Percentiles rank a stretch among this genome's conserved stretches.
phyloP scores from a whole-genome alignment of 2,113 vertebrate species.

The Salvator merianae region DNA sequence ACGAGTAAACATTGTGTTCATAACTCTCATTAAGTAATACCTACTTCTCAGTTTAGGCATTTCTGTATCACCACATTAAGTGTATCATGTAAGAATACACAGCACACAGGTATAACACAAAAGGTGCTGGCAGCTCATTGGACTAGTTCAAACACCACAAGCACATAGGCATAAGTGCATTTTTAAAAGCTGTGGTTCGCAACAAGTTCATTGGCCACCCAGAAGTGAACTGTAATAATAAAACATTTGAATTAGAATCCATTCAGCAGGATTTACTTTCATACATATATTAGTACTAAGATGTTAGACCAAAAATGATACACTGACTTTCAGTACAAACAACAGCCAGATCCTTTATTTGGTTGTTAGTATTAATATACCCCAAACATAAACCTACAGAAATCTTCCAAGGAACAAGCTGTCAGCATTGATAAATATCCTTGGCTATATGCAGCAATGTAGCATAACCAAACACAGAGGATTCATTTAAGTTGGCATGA shows the following conservation, averaged over 20 bases:
- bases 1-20: not conserved
- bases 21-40: too few relatives aligned
- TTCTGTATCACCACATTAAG: not conserved
- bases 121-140: not conserved
- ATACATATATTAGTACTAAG: not conserved
- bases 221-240: not conserved
- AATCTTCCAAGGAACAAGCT: constrained; percentile 40
- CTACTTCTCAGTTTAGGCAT: not conserved
- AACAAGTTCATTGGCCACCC: not conserved
- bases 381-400: constrained; percentile 15
- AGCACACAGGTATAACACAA: not conserved
- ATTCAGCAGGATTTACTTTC: not conserved
- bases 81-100: not conserved
- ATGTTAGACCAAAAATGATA: not conserved
- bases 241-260: not conserved
- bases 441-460: constrained; percentile 42
- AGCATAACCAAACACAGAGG: constrained; percentile 64
- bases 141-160: not conserved
- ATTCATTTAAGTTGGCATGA: constrained; percentile 43
- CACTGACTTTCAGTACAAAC: not conserved
- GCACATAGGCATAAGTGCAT: not conserved
- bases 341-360: not conserved
- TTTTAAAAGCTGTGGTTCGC: not conserved
- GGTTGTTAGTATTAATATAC: not conserved
- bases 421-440: constrained; percentile 49